Base-by-base conservation (phyloP, 2,113 vertebrate genomes). In the Chloroceryle aenea region DNA sequence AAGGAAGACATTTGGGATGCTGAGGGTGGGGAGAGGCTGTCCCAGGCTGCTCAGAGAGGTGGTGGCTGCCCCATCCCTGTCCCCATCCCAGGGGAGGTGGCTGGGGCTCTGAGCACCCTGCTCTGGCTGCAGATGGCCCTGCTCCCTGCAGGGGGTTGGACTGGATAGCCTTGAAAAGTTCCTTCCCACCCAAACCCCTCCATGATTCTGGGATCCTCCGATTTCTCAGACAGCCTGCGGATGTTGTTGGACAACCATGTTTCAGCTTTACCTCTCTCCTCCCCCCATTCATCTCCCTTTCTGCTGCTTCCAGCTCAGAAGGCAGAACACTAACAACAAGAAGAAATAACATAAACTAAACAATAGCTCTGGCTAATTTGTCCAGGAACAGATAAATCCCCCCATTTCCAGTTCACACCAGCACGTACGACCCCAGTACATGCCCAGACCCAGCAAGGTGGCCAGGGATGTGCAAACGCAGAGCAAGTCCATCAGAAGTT, bases 371-470 rank as follows among this genome's bases (percentile, higher is more conserved):
- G 76, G 13, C 34, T 80, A 21, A 29, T 61, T 40, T 15, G 10
- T 15, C 32, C 1, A 0, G 40, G 55, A 85, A 17, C 34, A 73
- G 72, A 14, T 14, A 73, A 52, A 25, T 14, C 11, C 20, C 12
- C 26, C 32, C 9, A 4, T 20, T 36, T 40, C 42, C 14, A 12
- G 19, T 6, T 29, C 34, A 5, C 0, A 0, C 29, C n/a, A 50
- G 43, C 12, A 36, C 2, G 4, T 14, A 18, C 18, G 19, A 29
- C 27, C 13, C 58, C 52, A 52, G 7, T 26, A 1, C 1, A 14
- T 9, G 6, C 0, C 0, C 2, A 10, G 53, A 8, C 4, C 15
- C 23, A 0, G 61, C 34, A 15, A 29, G 38, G 20, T 18, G 55
- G 21, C 45, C 14, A 8, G 42, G 38, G 66, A 18, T 9, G 21